These are phyloP conservation scores for Drosophila prostipennis DNA, from an alignment of 2,888 invertebrate genomes.

Conservation along the genomic window DNA sequence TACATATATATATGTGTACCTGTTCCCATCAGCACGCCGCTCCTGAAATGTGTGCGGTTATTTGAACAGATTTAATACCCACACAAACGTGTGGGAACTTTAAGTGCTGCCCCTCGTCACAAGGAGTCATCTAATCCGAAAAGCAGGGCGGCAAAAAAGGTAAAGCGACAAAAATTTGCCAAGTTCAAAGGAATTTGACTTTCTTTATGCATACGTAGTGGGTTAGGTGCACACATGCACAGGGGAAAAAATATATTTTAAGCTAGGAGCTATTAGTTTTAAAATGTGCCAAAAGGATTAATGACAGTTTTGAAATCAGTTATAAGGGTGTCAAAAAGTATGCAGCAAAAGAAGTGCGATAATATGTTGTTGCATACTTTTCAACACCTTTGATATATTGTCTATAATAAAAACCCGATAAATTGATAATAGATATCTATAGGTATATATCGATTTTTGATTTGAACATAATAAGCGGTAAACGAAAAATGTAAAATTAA, in stretches of 20 bases:
- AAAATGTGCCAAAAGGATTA: not conserved
- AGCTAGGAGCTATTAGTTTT: not conserved
- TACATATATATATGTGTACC: constrained; percentile 12
- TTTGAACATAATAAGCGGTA: too few species aligned
- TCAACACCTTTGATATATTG: too few species aligned
- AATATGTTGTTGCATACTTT: too few species aligned
- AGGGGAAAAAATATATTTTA: not conserved
- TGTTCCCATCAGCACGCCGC: constrained; percentile 4
- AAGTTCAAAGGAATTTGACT: constrained; percentile 68
- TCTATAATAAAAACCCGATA: too few species aligned
- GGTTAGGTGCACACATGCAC: constrained; percentile 34
- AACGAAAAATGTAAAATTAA: not conserved
- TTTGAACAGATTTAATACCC: constrained; percentile 77
- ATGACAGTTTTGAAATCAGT: not conserved
- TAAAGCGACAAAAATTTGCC: constrained; percentile 36
- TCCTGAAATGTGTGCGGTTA: constrained; percentile 58
- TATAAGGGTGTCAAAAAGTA: too few species aligned
- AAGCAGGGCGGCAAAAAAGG: constrained; percentile 54
- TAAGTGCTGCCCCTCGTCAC: constrained; percentile 73
- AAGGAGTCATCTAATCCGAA: constrained; percentile 69
- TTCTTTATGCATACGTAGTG: constrained; percentile 31
- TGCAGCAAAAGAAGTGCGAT: too few species aligned
- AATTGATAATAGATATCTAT: too few species aligned
- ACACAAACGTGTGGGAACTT: constrained; percentile 62
- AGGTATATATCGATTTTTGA: too few species aligned